Evolutionary conservation across 1,140 invertebrate genomes (phyloP).

Genomic region (Drosophila murphyi): DNA sequence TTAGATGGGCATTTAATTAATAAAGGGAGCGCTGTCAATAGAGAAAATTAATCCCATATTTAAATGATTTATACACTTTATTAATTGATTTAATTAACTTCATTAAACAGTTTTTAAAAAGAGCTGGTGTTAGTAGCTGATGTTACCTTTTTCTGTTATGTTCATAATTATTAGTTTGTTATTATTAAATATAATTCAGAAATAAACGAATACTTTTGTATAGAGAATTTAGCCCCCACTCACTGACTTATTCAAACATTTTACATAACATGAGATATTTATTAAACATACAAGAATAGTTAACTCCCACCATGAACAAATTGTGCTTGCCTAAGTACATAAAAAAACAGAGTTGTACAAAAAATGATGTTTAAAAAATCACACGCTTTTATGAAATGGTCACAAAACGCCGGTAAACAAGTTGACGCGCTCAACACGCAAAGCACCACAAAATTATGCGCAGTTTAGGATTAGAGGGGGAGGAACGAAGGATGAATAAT

Average conservation of each 20-base stretch:
- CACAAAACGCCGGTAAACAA: slow-evolving; percentile 74
- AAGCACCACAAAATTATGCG: slow-evolving; percentile 55
- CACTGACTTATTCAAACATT: no score
- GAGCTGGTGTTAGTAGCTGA: no score
- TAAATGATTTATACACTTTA: no score
- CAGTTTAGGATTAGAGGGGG: slow-evolving; percentile 1
- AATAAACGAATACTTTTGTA: no score
- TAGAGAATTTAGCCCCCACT: no score
- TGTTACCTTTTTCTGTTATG: no score
- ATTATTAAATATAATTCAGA: no score
- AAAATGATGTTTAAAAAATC: slow-evolving; percentile 48
- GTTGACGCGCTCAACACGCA: slow-evolving; percentile 70
- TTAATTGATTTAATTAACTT: no score
- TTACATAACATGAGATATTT: no score
- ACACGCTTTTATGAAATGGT: slow-evolving; percentile 70
- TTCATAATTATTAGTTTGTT: no score
- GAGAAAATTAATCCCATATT: background rate
- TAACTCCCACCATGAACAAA: background rate
- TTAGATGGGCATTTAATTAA: background rate
- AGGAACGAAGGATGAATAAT: slow-evolving; percentile 12
- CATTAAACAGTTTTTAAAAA: no score
- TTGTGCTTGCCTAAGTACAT: background rate
- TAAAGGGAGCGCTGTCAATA: background rate
- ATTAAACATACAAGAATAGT: no score
- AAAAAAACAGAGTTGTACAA: background rate